Conservation (phyloP, 2,888 invertebrate genomes). For the Petrolisthes manimaculis region DNA sequence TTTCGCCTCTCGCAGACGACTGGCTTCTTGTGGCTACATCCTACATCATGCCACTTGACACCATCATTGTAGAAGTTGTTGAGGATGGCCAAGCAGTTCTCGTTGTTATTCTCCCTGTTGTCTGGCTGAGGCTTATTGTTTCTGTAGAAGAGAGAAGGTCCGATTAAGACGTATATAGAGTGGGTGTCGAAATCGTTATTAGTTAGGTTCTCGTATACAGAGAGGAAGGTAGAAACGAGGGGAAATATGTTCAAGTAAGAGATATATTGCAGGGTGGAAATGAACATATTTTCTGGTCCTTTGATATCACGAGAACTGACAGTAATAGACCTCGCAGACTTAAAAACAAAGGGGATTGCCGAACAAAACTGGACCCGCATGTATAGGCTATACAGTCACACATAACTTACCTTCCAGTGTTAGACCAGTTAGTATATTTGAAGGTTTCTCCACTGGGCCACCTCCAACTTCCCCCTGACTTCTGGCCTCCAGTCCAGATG, state of each 20-base stretch:
- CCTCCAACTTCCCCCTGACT: slow-evolving; percentile 87
- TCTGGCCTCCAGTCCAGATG: slow-evolving; percentile 93
- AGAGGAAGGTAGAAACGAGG: slow-evolving; percentile 8
- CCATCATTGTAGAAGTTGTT: slow-evolving; percentile 95
- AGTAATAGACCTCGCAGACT: too few relatives aligned
- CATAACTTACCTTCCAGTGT: slow-evolving; percentile 40
- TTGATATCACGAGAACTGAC: too few relatives aligned
- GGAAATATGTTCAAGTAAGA: not conserved
- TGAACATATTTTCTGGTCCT: not conserved
- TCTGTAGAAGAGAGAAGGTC: not conserved
- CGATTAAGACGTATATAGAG: not conserved
- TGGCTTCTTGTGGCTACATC: slow-evolving; percentile 4
- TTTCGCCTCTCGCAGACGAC: slow-evolving; percentile 68
- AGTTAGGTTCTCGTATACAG: not conserved
- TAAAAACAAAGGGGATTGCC: too few relatives aligned
- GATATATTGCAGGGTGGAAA: not conserved
- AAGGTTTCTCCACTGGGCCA: slow-evolving; percentile 80
- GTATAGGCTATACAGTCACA: too few relatives aligned
- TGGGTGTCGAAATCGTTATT: too few relatives aligned
- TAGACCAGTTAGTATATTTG: slow-evolving; percentile 85
- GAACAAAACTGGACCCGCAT: too few relatives aligned
- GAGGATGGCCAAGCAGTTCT: slow-evolving; percentile 87
- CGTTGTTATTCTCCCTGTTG: slow-evolving; percentile 75
- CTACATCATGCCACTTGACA: slow-evolving; percentile 92
- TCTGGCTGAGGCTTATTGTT: slow-evolving; percentile 61